Evolutionary conservation across 92 coral and sea anemone genomes (phyloP).

Genomic region (Diadumene lineata): DNA sequence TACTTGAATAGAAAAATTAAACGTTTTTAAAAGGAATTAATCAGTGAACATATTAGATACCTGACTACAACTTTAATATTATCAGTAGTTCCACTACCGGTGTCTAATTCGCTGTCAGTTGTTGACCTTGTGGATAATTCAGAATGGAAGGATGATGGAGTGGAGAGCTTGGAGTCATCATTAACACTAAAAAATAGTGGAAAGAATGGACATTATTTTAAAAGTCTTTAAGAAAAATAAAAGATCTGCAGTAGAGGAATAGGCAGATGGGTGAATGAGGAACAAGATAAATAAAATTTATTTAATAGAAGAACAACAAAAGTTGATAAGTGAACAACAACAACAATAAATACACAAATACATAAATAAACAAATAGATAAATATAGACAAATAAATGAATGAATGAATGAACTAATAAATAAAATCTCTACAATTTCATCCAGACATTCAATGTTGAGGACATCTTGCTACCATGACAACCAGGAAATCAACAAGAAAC

Average conservation of each 20-base stretch:
- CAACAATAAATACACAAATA: too few relatives aligned
- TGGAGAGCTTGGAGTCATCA: conserved; percentile 42
- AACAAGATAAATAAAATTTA: too few relatives aligned
- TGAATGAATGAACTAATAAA: too few relatives aligned
- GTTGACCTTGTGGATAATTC: conserved; percentile 59
- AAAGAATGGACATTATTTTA: background rate
- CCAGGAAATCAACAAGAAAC: background rate
- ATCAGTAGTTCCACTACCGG: conserved; percentile 54
- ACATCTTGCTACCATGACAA: background rate
- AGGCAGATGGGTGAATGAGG: too few relatives aligned
- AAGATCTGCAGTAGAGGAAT: too few relatives aligned
- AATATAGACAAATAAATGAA: too few relatives aligned
- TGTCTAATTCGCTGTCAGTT: conserved; percentile 55
- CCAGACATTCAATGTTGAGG: background rate
- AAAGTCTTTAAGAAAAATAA: background rate
- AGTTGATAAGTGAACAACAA: too few relatives aligned
- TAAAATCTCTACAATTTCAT: background rate
- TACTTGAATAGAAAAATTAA: too few relatives aligned
- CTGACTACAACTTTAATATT: conserved; percentile 88
- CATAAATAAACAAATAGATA: too few relatives aligned
- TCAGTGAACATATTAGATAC: too few relatives aligned
- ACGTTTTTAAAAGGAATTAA: too few relatives aligned
- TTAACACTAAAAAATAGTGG: conserved; percentile 3
- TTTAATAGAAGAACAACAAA: too few relatives aligned
- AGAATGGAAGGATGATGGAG: conserved; percentile 62